These are phyloP conservation scores for Carcharodon carcharias DNA, from an alignment of 2,797 vertebrate genomes.

Conservation along the genomic window DNA sequence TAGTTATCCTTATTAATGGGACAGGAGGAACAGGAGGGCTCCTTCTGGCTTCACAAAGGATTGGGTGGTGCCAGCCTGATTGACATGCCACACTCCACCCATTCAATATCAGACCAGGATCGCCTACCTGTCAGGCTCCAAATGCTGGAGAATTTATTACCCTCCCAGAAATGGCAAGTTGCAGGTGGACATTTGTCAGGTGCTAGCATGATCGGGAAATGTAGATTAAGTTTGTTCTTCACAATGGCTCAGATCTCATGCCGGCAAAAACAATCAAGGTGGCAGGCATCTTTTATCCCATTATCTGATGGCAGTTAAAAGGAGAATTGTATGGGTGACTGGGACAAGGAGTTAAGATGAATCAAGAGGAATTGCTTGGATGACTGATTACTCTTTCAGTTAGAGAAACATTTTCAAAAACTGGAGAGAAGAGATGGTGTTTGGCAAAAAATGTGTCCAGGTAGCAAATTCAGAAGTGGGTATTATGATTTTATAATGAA, in stretches of 20 bases:
- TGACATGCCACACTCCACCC: background rate
- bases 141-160: background rate
- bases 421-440: background rate
- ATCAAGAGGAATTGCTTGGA: background rate
- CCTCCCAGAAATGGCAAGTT: background rate
- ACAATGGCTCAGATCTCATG: background rate
- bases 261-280: too few species aligned
- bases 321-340: background rate
- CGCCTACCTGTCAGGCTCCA: background rate
- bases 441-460: background rate
- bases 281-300: too few species aligned
- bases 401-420: background rate
- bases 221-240: background rate
- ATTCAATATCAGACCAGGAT: background rate
- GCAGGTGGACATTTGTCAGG: background rate
- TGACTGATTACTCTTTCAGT: background rate
- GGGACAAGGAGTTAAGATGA: background rate
- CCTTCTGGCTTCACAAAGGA: background rate
- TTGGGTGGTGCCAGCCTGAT: background rate
- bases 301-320: background rate
- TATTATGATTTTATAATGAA: background rate
- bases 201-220: background rate
- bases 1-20: background rate
- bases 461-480: background rate
- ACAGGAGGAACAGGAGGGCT: background rate